A percentile compares a stretch with the other conserved stretches of the same genome.
Conservation (phyloP, 2,113 vertebrate species). For the Gallinago media region DNA sequence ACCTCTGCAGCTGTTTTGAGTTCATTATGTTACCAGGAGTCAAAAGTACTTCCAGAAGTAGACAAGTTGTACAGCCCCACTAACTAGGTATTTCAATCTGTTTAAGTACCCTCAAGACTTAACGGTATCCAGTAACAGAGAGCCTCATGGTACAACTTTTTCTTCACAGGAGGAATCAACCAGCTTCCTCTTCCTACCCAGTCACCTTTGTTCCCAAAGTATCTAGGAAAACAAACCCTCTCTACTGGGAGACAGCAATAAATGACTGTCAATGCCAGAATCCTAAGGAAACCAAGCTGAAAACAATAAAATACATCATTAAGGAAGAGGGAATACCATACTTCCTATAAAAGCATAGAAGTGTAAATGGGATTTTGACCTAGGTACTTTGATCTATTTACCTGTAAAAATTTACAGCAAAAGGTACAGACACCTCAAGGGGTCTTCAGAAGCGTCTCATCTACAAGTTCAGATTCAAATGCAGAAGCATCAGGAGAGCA, state of each 20-base stretch:
- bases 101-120: background rate
- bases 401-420: background rate
- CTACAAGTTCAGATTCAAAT: background rate
- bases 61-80: background rate
- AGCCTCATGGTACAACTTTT: background rate
- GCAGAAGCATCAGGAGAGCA: background rate
- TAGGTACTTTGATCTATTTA: background rate
- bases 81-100: background rate
- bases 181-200: background rate
- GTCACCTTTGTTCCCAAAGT: background rate
- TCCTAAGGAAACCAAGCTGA: background rate
- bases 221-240: background rate
- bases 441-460: background rate
- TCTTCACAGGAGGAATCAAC: background rate
- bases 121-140: background rate
- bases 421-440: background rate
- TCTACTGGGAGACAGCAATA: background rate
- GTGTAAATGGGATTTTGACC: background rate
- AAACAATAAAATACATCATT: background rate
- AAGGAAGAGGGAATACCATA: background rate
- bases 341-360: background rate
- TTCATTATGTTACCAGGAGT: background rate
- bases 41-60: conserved; percentile 7
- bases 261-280: background rate
- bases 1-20: conserved; percentile 2